Evolutionary conservation across 2,113 vertebrate genomes (phyloP), one percentile per base, ranked within the genome.

Genomic region (Dasyurus viverrinus): DNA sequence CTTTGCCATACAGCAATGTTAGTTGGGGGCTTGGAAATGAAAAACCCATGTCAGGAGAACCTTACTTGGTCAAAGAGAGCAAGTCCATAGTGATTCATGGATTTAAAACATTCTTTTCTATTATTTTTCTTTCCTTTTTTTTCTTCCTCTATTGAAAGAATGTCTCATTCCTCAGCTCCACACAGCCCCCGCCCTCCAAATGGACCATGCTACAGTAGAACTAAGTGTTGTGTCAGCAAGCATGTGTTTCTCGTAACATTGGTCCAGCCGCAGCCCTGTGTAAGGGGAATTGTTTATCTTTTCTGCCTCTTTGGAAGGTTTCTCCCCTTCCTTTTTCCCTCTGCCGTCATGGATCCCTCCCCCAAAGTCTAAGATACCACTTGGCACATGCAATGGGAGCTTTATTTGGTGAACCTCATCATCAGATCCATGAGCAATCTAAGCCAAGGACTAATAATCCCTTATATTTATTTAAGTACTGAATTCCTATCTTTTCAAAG

Each of bases 171-270:
- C 95, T 94, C 94, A 97, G 98, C 98, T 98, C 98, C 98, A 98
- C 98, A 91, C 98, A 98, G 97, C 97, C 98, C 98, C 98, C 98
- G 98, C 95, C 98, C 98, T 98, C 98, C 98, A 98, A 98, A 97
- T 98, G 98, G 98, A 98, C 98, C 98, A 98, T 95, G 98, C 98
- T 97, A 97, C 95, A 97, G 97, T 93, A 96, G 97, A 98, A 94
- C 97, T 98, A 98, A 98, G 98, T 97, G 97, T 96, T 98, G 97
- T 98, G 98, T 98, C 98, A 98, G 98, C 95, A 96, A 98, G 97
- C 98, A 98, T 98, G 98, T 98, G 98, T 98, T 98, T 98, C 98
- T 98, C 98, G 98, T 98, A 98, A 98, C 96, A 95, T 36, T 10
- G 96, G 97, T 96, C 97, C 0, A 60, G 98, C 98, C 97, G 97